Evolutionary conservation across 2,113 vertebrate genomes (phyloP).

Genomic region (Montifringilla adamsi): DNA sequence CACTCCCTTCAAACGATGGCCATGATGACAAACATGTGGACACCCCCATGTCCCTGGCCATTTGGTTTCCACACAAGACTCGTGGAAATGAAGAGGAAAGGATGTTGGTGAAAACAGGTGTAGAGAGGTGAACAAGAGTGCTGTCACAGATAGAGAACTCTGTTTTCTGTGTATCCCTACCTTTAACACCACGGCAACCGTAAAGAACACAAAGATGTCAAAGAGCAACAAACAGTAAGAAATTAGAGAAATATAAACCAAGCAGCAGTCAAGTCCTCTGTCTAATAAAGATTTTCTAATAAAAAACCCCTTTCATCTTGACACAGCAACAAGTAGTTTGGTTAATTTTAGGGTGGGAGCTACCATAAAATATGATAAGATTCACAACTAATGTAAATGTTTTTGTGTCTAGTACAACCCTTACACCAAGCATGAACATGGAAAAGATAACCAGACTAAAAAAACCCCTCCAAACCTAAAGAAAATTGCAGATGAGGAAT

Average conservation of each 20-base stretch:
- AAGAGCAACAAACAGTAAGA: not conserved
- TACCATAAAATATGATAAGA: not conserved
- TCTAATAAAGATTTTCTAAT: not conserved
- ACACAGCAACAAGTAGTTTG: not conserved
- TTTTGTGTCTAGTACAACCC: not conserved
- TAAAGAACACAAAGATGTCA: not conserved
- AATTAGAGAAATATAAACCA: not conserved
- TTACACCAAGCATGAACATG: not conserved
- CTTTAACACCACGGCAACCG: not conserved
- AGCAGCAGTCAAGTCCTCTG: not conserved
- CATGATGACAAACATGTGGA: not conserved
- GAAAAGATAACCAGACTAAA: not conserved
- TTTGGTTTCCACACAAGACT: not conserved
- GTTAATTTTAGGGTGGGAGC: not conserved
- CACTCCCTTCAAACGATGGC: not conserved
- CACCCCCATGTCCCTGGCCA: not conserved
- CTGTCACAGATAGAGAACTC: not conserved
- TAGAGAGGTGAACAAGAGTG: not conserved
- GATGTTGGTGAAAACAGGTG: not conserved
- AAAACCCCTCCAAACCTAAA: not conserved
- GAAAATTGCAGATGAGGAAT: conserved; percentile 8
- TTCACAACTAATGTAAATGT: not conserved
- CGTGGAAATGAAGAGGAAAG: not conserved
- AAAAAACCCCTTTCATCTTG: not conserved
- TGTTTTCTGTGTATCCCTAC: not conserved